These are phyloP conservation scores for Nephrotoma flavescens DNA, from an alignment of 2,888 invertebrate genomes.

Conservation along the genomic window DNA sequence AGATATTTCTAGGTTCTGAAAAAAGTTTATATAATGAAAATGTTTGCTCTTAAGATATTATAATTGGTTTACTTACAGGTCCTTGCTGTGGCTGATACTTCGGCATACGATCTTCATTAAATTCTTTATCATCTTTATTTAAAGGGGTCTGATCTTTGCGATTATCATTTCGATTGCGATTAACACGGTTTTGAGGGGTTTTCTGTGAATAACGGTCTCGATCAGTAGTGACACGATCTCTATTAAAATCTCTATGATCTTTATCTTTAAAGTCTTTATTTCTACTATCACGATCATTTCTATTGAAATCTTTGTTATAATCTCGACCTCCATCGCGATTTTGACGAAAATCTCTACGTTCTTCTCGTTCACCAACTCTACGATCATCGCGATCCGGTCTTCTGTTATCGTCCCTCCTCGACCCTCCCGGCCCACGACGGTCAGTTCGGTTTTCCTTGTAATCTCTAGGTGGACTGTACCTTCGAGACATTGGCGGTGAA, in stretches of 20 bases:
- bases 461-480: constrained; percentile 20
- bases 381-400: constrained; percentile 8
- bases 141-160: not conserved
- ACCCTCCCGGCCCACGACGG: constrained; percentile 13
- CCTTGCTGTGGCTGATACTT: constrained; percentile 58
- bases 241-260: not conserved
- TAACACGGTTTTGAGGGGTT: constrained; percentile 13
- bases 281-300: not conserved
- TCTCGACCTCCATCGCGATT: constrained; percentile 7
- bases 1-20: not conserved
- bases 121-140: not conserved
- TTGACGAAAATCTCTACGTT: constrained; percentile 3
- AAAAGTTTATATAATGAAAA: not conserved
- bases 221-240: not conserved
- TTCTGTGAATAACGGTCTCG: constrained; percentile 6
- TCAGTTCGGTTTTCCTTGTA: constrained; percentile 10
- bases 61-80: constrained; percentile 40
- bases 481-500: constrained; percentile 14
- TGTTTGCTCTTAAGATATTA: too few relatives aligned
- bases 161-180: not conserved
- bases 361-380: constrained; percentile 10
- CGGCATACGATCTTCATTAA: constrained; percentile 36
- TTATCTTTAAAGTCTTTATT: not conserved
- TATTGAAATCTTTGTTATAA: constrained; percentile 6
- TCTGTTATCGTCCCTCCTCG: constrained; percentile 9